Conservation (phyloP, 2,797 vertebrate genomes). For the Falco peregrinus region DNA sequence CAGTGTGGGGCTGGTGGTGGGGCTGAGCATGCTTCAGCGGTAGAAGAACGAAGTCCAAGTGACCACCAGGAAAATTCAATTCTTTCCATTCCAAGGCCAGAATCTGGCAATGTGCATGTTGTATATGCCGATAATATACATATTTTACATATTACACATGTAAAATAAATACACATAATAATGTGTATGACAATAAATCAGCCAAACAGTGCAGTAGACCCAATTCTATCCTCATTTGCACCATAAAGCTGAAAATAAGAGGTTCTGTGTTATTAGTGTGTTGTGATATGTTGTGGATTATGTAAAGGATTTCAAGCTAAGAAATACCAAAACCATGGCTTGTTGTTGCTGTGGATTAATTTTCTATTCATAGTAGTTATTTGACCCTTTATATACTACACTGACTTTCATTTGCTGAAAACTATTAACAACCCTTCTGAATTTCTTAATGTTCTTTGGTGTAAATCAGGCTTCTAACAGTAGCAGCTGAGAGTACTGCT, state of each 20-base stretch:
- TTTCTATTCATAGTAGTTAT: fast-evolving
- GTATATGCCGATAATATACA: too few relatives aligned
- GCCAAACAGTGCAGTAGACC: fast-evolving
- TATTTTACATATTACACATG: too few relatives aligned
- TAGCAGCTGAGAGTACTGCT: fast-evolving
- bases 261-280: neutral
- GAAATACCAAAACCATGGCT: neutral
- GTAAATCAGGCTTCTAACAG: neutral
- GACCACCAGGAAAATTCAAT: too few relatives aligned
- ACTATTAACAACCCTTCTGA: neutral
- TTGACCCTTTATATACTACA: neutral
- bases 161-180: too few relatives aligned
- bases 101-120: neutral
- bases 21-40: fast-evolving
- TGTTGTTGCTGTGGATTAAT: neutral
- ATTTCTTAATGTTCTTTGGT: neutral
- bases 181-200: neutral
- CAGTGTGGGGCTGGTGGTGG: neutral
- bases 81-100: neutral
- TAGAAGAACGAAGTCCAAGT: neutral
- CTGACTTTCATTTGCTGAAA: neutral
- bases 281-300: fast-evolving
- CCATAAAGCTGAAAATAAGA: neutral
- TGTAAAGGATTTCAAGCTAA: neutral
- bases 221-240: neutral